Conservation (phyloP, 2,797 vertebrate genomes). For the Bucorvus abyssinicus region DNA sequence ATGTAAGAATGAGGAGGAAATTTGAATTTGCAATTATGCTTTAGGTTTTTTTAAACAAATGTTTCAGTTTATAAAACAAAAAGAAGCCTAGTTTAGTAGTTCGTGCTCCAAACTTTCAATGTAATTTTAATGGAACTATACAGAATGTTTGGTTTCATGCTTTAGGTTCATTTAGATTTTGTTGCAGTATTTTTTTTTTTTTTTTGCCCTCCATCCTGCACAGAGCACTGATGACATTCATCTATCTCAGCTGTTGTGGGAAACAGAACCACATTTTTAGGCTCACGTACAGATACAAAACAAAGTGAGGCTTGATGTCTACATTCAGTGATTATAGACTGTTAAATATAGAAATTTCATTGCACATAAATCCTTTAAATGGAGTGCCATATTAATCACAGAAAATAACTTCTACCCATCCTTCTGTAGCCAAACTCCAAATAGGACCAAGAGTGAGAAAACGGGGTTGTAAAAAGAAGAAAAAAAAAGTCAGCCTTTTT, state of each 20-base stretch:
- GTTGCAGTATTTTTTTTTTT: not conserved
- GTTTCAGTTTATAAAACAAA: not conserved
- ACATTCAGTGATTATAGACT: not conserved
- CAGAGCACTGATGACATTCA: not conserved
- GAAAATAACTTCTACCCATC: not conserved
- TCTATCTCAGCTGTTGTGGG: not conserved
- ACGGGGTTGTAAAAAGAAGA: not conserved
- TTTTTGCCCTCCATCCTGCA: not conserved
- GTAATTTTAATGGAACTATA: constrained; percentile 10
- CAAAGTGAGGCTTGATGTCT: not conserved
- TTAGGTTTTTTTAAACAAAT: constrained; percentile 13
- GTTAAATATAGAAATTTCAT: not conserved
- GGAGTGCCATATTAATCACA: not conserved
- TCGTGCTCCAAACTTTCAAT: constrained; percentile 27
- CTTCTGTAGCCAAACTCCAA: not conserved
- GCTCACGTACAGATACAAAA: not conserved
- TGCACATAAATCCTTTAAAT: not conserved
- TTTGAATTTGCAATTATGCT: constrained; percentile 55
- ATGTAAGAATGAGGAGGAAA: constrained; percentile 46
- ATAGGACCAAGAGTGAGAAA: not conserved
- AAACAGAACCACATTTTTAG: constrained; percentile 13
- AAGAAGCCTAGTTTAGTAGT: constrained; percentile 47
- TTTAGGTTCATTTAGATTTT: constrained; percentile 31
- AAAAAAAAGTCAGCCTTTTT: not conserved
- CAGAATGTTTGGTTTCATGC: not conserved